A percentile compares a stretch with the other conserved stretches of the same genome.
Conservation (phyloP, 2,888 invertebrate genomes). For the Myathropa florea region DNA sequence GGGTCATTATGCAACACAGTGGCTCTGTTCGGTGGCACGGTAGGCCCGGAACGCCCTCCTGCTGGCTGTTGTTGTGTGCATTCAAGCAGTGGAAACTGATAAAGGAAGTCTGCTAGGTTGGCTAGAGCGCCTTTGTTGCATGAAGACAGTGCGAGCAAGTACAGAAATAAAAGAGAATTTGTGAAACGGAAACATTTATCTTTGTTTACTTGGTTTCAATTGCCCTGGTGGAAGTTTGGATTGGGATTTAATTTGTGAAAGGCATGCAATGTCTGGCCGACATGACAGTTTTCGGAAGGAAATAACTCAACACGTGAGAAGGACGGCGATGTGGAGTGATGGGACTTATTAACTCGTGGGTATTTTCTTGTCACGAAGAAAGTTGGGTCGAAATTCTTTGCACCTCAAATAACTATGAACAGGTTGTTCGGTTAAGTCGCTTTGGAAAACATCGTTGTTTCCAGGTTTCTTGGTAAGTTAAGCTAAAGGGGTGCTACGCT, state of each 20-base stretch:
- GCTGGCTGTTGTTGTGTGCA: constrained; percentile 6
- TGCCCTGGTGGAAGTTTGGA: background rate
- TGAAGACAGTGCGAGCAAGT: background rate
- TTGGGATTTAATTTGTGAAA: background rate
- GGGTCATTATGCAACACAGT: constrained; percentile 51
- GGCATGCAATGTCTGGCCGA: background rate
- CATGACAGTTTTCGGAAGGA: background rate
- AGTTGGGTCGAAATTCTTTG: background rate
- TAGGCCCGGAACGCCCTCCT: constrained; percentile 4
- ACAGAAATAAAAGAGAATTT: background rate
- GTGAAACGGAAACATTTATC: constrained; percentile 27
- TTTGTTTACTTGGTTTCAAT: background rate
- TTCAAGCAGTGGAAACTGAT: constrained; percentile 12
- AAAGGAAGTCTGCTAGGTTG: constrained; percentile 18
- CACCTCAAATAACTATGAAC: no score
- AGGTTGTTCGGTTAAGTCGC: no score
- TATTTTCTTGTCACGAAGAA: no score
- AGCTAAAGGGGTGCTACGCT: no score
- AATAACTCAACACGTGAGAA: background rate
- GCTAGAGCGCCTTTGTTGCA: background rate
- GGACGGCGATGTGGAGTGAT: background rate
- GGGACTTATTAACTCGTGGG: background rate
- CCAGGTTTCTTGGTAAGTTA: no score
- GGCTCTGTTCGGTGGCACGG: background rate
- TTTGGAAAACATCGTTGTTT: no score